These are phyloP conservation scores for Coremacera marginata DNA, from an alignment of 2,888 invertebrate genomes.

Conservation along the genomic window DNA sequence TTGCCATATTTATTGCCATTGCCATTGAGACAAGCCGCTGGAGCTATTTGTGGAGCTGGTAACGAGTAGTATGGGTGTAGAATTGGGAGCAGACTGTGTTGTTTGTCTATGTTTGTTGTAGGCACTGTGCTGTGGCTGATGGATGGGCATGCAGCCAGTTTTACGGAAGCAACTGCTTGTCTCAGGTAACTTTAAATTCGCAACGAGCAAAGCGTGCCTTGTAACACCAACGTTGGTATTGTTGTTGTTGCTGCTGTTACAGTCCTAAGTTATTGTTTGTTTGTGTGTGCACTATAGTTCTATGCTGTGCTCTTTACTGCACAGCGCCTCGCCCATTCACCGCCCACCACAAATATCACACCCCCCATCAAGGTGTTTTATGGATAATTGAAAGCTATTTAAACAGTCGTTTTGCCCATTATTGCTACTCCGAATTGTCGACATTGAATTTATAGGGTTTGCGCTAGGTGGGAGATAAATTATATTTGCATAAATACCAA, in stretches of 20 bases:
- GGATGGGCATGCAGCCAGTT: background rate
- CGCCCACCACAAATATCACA: background rate
- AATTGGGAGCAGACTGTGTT: background rate
- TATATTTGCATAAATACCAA: conserved; percentile 19
- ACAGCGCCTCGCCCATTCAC: background rate
- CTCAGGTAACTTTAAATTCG: background rate
- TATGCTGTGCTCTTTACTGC: background rate
- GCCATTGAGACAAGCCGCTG: background rate
- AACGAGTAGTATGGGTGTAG: background rate
- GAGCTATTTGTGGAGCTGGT: background rate
- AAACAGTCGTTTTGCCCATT: conserved; percentile 55
- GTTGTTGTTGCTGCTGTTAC: background rate
- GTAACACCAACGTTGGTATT: background rate
- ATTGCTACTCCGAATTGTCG: conserved; percentile 49
- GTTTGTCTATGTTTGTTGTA: background rate
- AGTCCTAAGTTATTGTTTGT: background rate
- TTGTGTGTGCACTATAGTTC: background rate
- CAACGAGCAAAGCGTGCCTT: background rate
- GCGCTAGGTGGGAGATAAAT: conserved; percentile 51
- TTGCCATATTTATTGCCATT: conserved; percentile 37
- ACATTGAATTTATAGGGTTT: conserved; percentile 42
- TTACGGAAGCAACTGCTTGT: background rate
- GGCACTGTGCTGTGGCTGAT: background rate
- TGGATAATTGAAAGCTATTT: conserved; percentile 49
- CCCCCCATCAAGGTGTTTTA: background rate